Conservation (phyloP, 1,140 invertebrate genomes). For the Kradibia gibbosae region DNA sequence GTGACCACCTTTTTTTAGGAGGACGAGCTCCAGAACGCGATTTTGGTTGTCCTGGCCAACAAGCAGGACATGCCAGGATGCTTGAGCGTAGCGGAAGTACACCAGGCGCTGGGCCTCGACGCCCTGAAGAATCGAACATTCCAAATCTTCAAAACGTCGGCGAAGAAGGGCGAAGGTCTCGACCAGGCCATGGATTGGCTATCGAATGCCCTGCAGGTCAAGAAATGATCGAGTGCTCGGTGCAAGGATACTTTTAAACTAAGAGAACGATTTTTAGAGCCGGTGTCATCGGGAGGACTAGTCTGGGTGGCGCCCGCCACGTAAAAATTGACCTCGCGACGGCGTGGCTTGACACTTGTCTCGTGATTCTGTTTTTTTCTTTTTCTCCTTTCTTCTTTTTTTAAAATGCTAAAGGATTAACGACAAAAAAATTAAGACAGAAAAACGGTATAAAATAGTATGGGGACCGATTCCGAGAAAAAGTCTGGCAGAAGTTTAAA, state of each 20-base stretch:
- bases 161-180: slow-evolving; percentile 97
- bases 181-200: slow-evolving; percentile 99
- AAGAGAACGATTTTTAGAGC: slow-evolving; percentile 10
- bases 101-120: slow-evolving; percentile 95
- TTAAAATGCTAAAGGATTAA: slow-evolving; percentile 37
- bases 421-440: slow-evolving; percentile 20
- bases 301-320: slow-evolving; percentile 15
- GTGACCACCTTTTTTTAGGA: slow-evolving; percentile 80
- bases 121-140: slow-evolving; percentile 97
- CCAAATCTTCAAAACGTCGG: slow-evolving; percentile 99
- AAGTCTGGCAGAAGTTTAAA: slow-evolving; percentile 47
- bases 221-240: slow-evolving; percentile 79
- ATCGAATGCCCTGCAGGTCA: slow-evolving; percentile 88
- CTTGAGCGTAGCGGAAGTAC: slow-evolving; percentile 96
- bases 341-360: neutral
- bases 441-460: slow-evolving; percentile 24
- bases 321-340: slow-evolving; percentile 26
- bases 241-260: neutral
- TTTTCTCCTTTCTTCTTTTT: no score
- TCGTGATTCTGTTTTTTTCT: slow-evolving; percentile 32
- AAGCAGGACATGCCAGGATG: slow-evolving; percentile 99
- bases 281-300: slow-evolving; percentile 1
- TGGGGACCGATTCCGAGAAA: slow-evolving; percentile 42
- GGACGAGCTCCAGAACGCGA: slow-evolving; percentile 95
- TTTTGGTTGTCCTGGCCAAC: slow-evolving; percentile 98